These are phyloP conservation scores for Hyles lineata DNA, from an alignment of 2,888 invertebrate species.

Conservation along the genomic window DNA sequence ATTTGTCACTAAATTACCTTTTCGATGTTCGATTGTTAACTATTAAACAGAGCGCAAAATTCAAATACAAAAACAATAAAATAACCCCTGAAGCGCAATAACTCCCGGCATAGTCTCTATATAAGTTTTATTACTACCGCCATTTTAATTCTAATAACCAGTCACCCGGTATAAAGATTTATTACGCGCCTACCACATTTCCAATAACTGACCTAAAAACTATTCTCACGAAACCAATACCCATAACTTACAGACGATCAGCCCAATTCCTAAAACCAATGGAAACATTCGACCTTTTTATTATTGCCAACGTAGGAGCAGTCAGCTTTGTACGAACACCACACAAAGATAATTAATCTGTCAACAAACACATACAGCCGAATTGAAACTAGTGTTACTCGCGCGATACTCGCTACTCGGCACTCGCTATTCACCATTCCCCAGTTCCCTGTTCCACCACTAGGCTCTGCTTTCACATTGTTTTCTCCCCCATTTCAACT, in stretches of 20 bases:
- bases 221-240: constrained; percentile 41
- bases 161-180: constrained; percentile 31
- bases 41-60: neutral
- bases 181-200: constrained; percentile 28
- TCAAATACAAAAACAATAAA: neutral
- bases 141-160: constrained; percentile 18
- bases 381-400: constrained; percentile 38
- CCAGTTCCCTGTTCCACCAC: neutral
- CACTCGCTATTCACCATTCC: neutral
- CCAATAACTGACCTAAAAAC: constrained; percentile 38
- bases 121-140: constrained; percentile 16
- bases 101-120: neutral
- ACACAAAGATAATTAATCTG: constrained; percentile 52
- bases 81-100: neutral
- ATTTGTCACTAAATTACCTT: neutral
- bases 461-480: constrained; percentile 42
- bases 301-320: constrained; percentile 25
- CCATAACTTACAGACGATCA: constrained; percentile 46
- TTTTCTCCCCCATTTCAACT: constrained; percentile 45
- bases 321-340: constrained; percentile 37
- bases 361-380: constrained; percentile 44
- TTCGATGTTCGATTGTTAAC: neutral
- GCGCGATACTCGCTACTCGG: neutral
- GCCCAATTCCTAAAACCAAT: constrained; percentile 34
- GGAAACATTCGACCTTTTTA: constrained; percentile 28